Evolutionary conservation across 2,888 invertebrate genomes (phyloP).

Genomic region (Caenorhabditis zanzibari): DNA sequence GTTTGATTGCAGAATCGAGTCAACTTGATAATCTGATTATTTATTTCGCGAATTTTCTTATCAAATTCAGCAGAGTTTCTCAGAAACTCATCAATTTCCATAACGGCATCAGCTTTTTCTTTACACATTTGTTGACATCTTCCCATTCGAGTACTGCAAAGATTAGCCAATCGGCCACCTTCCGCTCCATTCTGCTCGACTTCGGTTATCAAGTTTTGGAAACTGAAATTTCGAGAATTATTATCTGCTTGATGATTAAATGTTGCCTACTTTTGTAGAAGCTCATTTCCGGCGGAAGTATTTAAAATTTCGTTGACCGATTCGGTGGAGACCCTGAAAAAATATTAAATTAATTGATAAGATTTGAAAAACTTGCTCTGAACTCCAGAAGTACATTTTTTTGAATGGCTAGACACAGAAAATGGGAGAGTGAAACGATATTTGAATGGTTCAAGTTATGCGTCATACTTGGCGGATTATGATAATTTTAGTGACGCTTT

Average conservation of each 20-base stretch:
- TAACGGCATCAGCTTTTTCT: conserved; percentile 71
- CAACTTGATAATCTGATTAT: conserved; percentile 67
- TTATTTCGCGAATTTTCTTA: conserved; percentile 70
- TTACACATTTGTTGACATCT: conserved; percentile 73
- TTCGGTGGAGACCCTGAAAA: conserved; percentile 63
- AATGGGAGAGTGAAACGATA: background rate
- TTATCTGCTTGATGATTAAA: background rate
- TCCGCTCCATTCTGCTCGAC: conserved; percentile 67
- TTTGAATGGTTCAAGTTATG: conserved; percentile 6
- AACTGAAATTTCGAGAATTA: conserved; percentile 57
- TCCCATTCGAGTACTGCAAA: conserved; percentile 75
- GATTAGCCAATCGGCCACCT: conserved; percentile 71
- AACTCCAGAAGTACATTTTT: conserved; percentile 51
- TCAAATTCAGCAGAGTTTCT: conserved; percentile 67
- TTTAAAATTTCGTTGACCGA: conserved; percentile 70
- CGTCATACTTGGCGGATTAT: conserved; percentile 36
- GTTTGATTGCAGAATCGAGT: conserved; percentile 75
- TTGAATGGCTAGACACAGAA: background rate
- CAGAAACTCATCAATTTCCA: conserved; percentile 71
- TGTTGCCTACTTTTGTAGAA: conserved; percentile 67
- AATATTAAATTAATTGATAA: background rate
- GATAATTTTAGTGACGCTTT: conserved; percentile 46
- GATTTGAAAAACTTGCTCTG: conserved; percentile 32
- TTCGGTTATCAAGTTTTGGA: conserved; percentile 63
- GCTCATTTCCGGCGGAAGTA: conserved; percentile 70